These are phyloP conservation scores for Ploceus nigricollis DNA, from an alignment of 2,113 vertebrate species.

Conservation along the genomic window DNA sequence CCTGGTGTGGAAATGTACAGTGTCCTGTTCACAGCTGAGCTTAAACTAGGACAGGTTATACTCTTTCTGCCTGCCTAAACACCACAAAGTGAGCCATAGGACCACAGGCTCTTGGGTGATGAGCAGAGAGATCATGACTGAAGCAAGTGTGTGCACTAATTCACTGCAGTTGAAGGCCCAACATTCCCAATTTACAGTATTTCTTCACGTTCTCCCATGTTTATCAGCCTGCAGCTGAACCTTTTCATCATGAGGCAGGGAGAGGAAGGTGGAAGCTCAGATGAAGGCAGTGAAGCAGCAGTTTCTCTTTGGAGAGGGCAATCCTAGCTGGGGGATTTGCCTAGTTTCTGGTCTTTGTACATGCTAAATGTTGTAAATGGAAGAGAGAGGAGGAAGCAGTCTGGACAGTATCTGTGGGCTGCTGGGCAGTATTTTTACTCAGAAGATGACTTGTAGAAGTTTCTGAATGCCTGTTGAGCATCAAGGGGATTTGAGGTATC, in stretches of 20 bases:
- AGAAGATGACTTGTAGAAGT: not conserved
- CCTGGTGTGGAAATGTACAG: not conserved
- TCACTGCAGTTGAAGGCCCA: not conserved
- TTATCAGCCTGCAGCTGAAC: not conserved
- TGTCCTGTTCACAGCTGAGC: not conserved
- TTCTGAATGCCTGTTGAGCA: not conserved
- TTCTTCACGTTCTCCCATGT: not conserved
- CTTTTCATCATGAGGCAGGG: not conserved
- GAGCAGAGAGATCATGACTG: not conserved
- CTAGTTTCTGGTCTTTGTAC: constrained; percentile 2
- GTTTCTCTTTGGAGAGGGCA: not conserved
- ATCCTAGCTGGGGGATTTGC: not conserved
- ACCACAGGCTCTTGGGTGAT: rapidly evolving
- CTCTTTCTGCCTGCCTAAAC: not conserved
- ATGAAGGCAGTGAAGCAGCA: not conserved
- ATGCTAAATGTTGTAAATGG: not conserved
- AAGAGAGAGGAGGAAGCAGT: not conserved
- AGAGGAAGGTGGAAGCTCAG: not conserved
- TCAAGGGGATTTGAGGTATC: not conserved
- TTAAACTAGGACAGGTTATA: not conserved
- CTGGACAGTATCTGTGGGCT: constrained; percentile 8
- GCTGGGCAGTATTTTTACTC: not conserved
- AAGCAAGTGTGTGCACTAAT: not conserved
- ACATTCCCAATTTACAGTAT: not conserved
- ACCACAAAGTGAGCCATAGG: rapidly evolving